A percentile compares a stretch with the other conserved stretches of the same genome.
These are phyloP conservation scores for Ips typographus DNA, from an alignment of 1,140 invertebrate genomes.

Conservation along the genomic window DNA sequence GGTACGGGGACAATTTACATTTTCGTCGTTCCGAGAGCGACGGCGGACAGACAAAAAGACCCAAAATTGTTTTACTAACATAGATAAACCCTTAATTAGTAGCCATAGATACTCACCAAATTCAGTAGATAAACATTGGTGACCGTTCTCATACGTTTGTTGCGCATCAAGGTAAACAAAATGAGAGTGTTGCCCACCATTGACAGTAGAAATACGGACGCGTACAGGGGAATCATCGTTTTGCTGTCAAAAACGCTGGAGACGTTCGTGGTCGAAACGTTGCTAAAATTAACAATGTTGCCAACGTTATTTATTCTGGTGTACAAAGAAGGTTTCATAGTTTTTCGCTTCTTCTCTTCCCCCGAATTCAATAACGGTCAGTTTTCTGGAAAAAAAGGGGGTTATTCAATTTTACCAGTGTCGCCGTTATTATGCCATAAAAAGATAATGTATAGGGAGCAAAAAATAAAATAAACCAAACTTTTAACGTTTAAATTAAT, in stretches of 20 bases:
- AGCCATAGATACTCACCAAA: conserved; percentile 60
- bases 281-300: neutral
- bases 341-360: too few species aligned
- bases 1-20: neutral
- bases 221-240: conserved; percentile 69
- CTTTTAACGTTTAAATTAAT: too few species aligned
- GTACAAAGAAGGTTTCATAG: neutral
- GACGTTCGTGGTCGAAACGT: neutral
- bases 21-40: neutral
- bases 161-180: conserved; percentile 76
- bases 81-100: too few species aligned
- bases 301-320: neutral
- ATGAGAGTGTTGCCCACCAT: conserved; percentile 80
- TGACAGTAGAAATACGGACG: conserved; percentile 75
- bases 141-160: conserved; percentile 83
- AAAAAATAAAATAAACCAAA: too few species aligned
- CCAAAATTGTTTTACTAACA: too few species aligned
- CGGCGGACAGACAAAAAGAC: neutral
- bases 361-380: too few species aligned
- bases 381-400: too few species aligned
- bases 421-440: too few species aligned
- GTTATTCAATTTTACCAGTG: too few species aligned
- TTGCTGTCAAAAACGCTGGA: conserved; percentile 48
- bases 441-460: too few species aligned
- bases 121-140: conserved; percentile 89